Percentiles rank a stretch among this genome's conserved stretches.
These are phyloP conservation scores for Melitaea cinxia DNA, from an alignment of 1,140 invertebrate genomes.

Conservation along the genomic window DNA sequence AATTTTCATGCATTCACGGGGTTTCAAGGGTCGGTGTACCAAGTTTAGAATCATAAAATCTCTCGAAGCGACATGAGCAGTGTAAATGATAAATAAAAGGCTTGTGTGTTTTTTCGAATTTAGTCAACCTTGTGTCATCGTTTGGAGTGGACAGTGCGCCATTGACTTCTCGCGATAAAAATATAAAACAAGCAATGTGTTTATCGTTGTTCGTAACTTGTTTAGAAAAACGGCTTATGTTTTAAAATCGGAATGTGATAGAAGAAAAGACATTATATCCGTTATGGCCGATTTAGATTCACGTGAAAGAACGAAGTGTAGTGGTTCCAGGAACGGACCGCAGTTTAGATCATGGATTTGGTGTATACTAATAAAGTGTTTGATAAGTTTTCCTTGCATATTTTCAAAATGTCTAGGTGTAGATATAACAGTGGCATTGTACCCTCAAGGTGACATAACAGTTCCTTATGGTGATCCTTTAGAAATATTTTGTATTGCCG, in stretches of 20 bases:
- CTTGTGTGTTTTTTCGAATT: slow-evolving; percentile 47
- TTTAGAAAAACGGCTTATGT: slow-evolving; percentile 44
- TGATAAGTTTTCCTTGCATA: slow-evolving; percentile 64
- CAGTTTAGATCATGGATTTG: slow-evolving; percentile 64
- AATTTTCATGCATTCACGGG: slow-evolving; percentile 48
- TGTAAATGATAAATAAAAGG: slow-evolving; percentile 55
- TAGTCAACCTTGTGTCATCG: slow-evolving; percentile 67
- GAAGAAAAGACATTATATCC: slow-evolving; percentile 49
- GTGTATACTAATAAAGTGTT: slow-evolving; percentile 62
- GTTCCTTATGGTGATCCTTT: slow-evolving; percentile 61
- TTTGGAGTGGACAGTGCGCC: slow-evolving; percentile 64
- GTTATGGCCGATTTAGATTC: slow-evolving; percentile 65
- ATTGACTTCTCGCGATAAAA: slow-evolving; percentile 66
- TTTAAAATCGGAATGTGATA: slow-evolving; percentile 60
- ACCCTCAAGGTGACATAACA: slow-evolving; percentile 50
- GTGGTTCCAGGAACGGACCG: slow-evolving; percentile 53
- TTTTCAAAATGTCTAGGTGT: slow-evolving; percentile 59
- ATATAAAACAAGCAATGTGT: slow-evolving; percentile 64
- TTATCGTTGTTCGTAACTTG: slow-evolving; percentile 50
- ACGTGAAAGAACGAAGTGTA: slow-evolving; percentile 56
- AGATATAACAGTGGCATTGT: slow-evolving; percentile 53
- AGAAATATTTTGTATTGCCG: slow-evolving; percentile 65
- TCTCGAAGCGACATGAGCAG: slow-evolving; percentile 32
- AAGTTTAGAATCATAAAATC: slow-evolving; percentile 40
- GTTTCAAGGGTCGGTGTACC: slow-evolving; percentile 38